phyloP scores from a whole-genome alignment of 2,113 vertebrate genomes.

The Myodes glareolus region DNA sequence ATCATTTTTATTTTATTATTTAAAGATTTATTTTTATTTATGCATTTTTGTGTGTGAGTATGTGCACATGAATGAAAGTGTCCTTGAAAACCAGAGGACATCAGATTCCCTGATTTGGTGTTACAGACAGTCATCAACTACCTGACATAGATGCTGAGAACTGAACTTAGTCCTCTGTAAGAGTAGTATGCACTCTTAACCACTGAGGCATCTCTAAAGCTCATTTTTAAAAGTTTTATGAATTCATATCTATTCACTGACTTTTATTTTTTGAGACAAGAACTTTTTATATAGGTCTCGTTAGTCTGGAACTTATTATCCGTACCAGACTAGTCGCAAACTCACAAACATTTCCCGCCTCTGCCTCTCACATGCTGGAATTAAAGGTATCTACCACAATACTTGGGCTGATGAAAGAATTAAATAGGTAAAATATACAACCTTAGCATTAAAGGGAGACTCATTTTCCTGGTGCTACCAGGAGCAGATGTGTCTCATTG shows the following conservation, averaged over 20 bases:
- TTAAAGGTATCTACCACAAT: not conserved
- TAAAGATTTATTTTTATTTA: not conserved
- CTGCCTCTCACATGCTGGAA: not conserved
- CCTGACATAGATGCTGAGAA: not conserved
- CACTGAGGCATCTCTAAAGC: not conserved
- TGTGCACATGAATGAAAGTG: not conserved
- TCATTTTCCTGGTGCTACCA: not conserved
- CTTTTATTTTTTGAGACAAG: not conserved
- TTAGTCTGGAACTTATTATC: not conserved
- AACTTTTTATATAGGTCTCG: not conserved
- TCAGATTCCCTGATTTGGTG: not conserved
- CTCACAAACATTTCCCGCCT: not conserved
- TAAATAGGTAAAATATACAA: conserved; percentile 34
- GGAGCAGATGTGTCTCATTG: no score
- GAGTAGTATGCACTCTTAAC: not conserved
- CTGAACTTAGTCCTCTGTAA: not conserved
- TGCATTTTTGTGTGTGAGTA: not conserved
- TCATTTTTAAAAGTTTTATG: not conserved
- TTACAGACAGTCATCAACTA: no score
- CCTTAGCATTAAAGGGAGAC: not conserved
- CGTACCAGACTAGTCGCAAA: not conserved
- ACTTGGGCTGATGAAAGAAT: not conserved
- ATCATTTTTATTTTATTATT: not conserved
- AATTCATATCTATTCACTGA: not conserved
- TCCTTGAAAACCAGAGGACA: not conserved